Evolutionary conservation across 2,888 invertebrate genomes (phyloP).

Genomic region (Stenichneumon culpator): DNA sequence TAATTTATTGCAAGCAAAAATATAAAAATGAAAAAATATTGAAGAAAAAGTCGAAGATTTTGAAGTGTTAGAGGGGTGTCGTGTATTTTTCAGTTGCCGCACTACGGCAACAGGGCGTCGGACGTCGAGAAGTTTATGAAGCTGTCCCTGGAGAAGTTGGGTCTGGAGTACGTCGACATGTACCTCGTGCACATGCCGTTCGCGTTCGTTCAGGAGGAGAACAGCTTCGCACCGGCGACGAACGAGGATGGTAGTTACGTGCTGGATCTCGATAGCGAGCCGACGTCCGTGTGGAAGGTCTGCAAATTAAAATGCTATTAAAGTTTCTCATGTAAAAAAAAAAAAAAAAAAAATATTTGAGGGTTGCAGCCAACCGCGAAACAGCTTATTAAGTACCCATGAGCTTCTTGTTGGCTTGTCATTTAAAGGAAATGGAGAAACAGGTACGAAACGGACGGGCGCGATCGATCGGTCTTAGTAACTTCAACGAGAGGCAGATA

Average conservation of each 20-base stretch:
- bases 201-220: constrained; percentile 87
- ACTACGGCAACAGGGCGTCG: constrained; percentile 89
- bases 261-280: constrained; percentile 88
- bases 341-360: background rate
- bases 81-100: constrained; percentile 87
- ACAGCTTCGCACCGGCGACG: constrained; percentile 86
- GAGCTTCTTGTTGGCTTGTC: constrained; percentile 49
- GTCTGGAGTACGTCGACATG: constrained; percentile 91
- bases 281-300: constrained; percentile 91
- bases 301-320: constrained; percentile 54
- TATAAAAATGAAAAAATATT: background rate
- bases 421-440: constrained; percentile 89
- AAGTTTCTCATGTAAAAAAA: background rate
- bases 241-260: constrained; percentile 88
- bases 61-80: constrained; percentile 1
- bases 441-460: constrained; percentile 88
- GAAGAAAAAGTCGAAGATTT: background rate
- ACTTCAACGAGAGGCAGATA: constrained; percentile 91
- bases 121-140: constrained; percentile 89
- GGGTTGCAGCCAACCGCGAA: background rate
- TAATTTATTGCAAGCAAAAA: constrained; percentile 20
- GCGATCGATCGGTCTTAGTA: constrained; percentile 92
- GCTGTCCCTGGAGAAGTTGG: constrained; percentile 88
- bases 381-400: constrained; percentile 42
- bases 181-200: constrained; percentile 93